phyloP scores from a whole-genome alignment of 2,888 invertebrate genomes.

The Lithophane socia region DNA sequence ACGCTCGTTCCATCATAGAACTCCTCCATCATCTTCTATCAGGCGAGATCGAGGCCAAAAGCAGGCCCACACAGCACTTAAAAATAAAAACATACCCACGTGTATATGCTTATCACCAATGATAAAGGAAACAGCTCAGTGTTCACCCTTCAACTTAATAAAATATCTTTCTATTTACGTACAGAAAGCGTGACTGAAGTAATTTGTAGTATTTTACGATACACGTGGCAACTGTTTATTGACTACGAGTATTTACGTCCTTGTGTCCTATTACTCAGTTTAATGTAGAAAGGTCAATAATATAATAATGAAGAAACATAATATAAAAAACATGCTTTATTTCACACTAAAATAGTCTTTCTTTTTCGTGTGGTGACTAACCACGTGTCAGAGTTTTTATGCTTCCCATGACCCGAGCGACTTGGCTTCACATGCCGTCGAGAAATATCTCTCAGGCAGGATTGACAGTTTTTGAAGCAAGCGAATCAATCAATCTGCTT shows the following conservation, averaged over 20 bases:
- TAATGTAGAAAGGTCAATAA: background rate
- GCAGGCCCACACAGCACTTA: no score
- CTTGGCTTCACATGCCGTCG: no score
- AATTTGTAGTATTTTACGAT: constrained; percentile 33
- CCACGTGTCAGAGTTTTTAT: no score
- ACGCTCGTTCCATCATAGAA: no score
- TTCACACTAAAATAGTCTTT: background rate
- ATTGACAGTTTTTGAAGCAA: no score
- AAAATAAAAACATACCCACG: no score
- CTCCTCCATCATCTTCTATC: no score
- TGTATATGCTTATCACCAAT: background rate
- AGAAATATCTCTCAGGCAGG: no score
- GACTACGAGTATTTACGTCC: constrained; percentile 10
- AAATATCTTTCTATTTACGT: background rate
- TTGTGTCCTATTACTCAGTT: constrained; percentile 2
- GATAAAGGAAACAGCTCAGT: background rate
- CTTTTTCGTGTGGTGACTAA: no score
- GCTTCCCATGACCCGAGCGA: no score
- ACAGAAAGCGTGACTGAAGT: constrained; percentile 36
- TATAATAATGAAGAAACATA: background rate
- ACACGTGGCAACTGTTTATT: constrained; percentile 12
- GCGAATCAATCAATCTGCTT: no score
- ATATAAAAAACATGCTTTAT: background rate
- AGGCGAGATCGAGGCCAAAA: no score
- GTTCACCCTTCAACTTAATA: background rate